Conservation (phyloP, 1,140 invertebrate genomes). For the Pogonognathellus flavescens region DNA sequence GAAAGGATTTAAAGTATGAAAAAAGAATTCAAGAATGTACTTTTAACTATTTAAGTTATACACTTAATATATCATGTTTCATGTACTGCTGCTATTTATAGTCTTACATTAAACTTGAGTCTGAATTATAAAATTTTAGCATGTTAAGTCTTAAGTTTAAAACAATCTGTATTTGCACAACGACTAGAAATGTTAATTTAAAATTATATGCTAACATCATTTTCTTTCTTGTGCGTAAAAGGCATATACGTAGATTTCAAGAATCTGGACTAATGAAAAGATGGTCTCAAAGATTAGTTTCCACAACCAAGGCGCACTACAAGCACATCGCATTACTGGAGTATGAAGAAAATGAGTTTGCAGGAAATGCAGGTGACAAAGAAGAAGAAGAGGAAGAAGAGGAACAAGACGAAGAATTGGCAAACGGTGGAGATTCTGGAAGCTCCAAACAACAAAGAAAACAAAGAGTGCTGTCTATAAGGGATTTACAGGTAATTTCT, state of each 20-base stretch:
- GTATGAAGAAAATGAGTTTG: background rate
- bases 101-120: too few species aligned
- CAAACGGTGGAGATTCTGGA: conserved; percentile 16
- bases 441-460: conserved; percentile 39
- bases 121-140: too few species aligned
- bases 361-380: background rate
- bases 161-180: too few species aligned
- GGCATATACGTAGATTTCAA: conserved; percentile 74
- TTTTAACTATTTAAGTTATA: too few species aligned
- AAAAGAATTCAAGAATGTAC: too few species aligned
- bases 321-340: conserved; percentile 54
- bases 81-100: too few species aligned
- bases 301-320: conserved; percentile 57
- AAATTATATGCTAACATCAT: background rate
- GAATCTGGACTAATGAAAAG: conserved; percentile 84
- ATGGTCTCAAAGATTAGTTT: conserved; percentile 74
- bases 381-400: background rate
- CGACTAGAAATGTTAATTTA: background rate
- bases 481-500: conserved; percentile 63
- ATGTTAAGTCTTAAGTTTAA: too few species aligned
- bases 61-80: too few species aligned
- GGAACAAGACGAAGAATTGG: background rate
- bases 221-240: conserved; percentile 16
- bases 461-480: conserved; percentile 56
- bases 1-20: too few species aligned